A percentile compares a stretch with the other conserved stretches of the same genome.
Conservation (phyloP, 2,797 vertebrate species). For the Loriculus beryllinus region DNA sequence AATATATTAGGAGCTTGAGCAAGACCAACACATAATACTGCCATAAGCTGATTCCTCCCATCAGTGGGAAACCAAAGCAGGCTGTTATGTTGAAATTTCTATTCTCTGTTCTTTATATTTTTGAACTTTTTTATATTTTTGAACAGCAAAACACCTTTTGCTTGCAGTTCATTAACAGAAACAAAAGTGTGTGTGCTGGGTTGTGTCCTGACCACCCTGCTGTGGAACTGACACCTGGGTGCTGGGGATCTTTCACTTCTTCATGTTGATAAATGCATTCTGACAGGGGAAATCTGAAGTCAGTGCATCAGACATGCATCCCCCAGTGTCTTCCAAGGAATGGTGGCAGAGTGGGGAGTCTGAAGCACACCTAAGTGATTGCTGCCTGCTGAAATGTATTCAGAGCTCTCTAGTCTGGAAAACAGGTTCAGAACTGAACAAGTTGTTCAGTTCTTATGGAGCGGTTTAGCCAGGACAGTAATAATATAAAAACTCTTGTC, state of each 20-base stretch:
- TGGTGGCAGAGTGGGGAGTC: neutral
- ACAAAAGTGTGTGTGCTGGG: neutral
- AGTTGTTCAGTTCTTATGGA: neutral
- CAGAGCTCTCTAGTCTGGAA: neutral
- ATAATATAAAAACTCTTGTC: neutral
- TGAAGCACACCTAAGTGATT: neutral
- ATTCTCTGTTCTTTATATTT: neutral
- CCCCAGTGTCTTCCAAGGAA: neutral
- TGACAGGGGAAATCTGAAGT: neutral
- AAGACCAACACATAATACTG: neutral
- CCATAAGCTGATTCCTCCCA: neutral
- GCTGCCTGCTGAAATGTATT: slow-evolving; percentile 10
- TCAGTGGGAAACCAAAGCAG: neutral
- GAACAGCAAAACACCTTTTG: neutral
- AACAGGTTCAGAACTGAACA: slow-evolving; percentile 2
- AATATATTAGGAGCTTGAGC: neutral
- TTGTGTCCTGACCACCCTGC: neutral
- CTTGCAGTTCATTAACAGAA: neutral
- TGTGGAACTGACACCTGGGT: neutral
- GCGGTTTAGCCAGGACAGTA: neutral
- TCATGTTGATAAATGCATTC: neutral
- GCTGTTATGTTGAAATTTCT: neutral
- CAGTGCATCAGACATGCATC: neutral
- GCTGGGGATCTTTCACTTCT: neutral
- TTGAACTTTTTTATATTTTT: neutral